Evolutionary conservation across 1,140 invertebrate species (phyloP), one percentile per base, ranked within the genome.

Genomic region (Pomacea maculata): DNA sequence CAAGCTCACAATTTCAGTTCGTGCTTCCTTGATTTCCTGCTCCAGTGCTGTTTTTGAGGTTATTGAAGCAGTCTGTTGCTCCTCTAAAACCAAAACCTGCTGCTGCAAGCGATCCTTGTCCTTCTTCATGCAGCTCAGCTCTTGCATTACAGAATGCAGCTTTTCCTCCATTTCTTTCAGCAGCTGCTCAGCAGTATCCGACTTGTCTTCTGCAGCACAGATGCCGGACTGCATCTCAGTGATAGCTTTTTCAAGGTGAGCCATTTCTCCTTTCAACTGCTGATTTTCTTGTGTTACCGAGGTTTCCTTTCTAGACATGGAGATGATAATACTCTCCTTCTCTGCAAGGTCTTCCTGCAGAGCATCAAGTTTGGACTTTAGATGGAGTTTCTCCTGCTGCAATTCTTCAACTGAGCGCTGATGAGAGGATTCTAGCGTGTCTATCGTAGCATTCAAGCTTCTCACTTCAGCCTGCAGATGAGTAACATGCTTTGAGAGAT

Each of bases 11-110:
- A 78, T 12, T 21, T 78, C 65, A 17, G 65, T n/a, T 11, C 25
- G 77, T 14, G n/a, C 67, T 7, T 78, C 77, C 67, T 78, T 78
- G 45, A 78, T 34, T 54, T 78, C 77, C 77, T 55, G 77, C 11
- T 78, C 77, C 77, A 78, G 11, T 45, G 65, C 64, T 57, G 54
- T 70, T n/a, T 65, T 54, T 45, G 77, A 52, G 11, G 77, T 15
- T 25, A 21, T n/a, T 9, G 77, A 65, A 70, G 77, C 54, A 55
- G 34, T 11, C 21, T 71, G 77, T 65, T 78, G 77, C 77, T 78
- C 65, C 63, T 67, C 63, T 14, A 78, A 19, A 15, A 78, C 77
- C 57, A 61, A 9, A 54, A 71, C n/a, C 65, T 78, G 77, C 54
- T 78, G 77, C 67, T 71, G 77, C 7, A 78, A 65, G 15, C 77